Evolutionary conservation across 1,140 invertebrate genomes (phyloP), one percentile per base, ranked within the genome.

Genomic region (Adelges cooleyi): DNA sequence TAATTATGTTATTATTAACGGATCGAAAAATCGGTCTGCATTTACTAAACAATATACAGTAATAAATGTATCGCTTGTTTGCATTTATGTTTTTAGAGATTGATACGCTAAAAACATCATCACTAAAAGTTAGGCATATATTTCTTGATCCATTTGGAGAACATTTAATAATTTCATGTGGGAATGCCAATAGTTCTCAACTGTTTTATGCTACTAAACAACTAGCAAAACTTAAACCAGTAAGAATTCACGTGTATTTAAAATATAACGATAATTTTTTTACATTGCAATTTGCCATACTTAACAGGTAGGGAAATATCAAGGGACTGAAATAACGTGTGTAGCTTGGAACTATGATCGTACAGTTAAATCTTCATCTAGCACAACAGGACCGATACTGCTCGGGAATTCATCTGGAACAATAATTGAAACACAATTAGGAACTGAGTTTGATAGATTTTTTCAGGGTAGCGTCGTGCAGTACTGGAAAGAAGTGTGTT

Each of bases 361-460:
- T 29, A 46, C 3, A 20, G 53, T 56, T n/a, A 38, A 40, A 62
- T 33, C 49, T 42, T 65, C 44, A 11, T 52, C 65, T 38, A 87
- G 87, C 72, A 82, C 81, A 1, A 84, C 86, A 1, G 87, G 87
- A 3, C 81, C 88, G 1, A 92, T 96, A 69, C 75, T 97, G 18
- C 71, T 96, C 3, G 94, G 93, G 18, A 95, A 92, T 0, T 89
- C 87, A 15, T 89, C 87, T 73, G 94, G 92, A 20, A 74, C 91
- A n/a, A 87, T 97, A 69, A 85, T 94, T 75, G 93, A 96, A 74
- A 90, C 88, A 2, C 91, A 95, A 74, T 78, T 97, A 44, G 82
- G 82, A 27, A 77, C 83, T 22, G 85, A 87, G 38, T 88, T 86
- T 70, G 88, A 90, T 53, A 85, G 87, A 72, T 86, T 91, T 72